These are phyloP conservation scores for Physeter macrocephalus DNA, from an alignment of 2,113 vertebrate genomes.

Conservation along the genomic window DNA sequence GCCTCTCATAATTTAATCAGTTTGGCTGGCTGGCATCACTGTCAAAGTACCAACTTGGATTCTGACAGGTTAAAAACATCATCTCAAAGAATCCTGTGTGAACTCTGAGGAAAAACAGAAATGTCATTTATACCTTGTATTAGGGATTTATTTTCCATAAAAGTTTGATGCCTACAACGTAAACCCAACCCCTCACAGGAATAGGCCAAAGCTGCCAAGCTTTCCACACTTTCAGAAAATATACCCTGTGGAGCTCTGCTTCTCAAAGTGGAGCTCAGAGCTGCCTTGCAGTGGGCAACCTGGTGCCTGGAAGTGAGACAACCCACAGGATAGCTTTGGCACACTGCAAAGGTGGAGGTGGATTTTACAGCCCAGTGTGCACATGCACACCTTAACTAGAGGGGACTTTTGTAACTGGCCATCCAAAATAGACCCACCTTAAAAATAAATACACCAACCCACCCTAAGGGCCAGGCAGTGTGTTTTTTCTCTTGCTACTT, in stretches of 20 bases:
- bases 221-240: conserved; percentile 14
- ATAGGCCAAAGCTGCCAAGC: neutral
- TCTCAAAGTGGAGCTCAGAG: conserved; percentile 2
- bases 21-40: neutral
- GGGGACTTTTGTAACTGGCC: neutral
- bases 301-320: neutral
- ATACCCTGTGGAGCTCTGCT: neutral
- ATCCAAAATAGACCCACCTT: neutral
- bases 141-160: conserved; percentile 25
- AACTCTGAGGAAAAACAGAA: conserved; percentile 37
- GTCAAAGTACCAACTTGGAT: conserved; percentile 1
- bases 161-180: neutral
- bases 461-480: neutral
- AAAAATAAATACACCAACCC: neutral
- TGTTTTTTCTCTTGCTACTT: neutral
- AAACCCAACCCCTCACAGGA: neutral
- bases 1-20: conserved; percentile 33
- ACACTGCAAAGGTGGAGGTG: neutral
- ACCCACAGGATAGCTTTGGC: neutral
- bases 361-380: neutral
- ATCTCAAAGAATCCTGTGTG: conserved; percentile 30
- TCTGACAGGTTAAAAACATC: conserved; percentile 11
- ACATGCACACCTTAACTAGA: neutral
- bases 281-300: neutral
- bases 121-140: conserved; percentile 28